Evolutionary conservation across 1,140 invertebrate genomes (phyloP).

Genomic region (Alviniconcha marisindica): DNA sequence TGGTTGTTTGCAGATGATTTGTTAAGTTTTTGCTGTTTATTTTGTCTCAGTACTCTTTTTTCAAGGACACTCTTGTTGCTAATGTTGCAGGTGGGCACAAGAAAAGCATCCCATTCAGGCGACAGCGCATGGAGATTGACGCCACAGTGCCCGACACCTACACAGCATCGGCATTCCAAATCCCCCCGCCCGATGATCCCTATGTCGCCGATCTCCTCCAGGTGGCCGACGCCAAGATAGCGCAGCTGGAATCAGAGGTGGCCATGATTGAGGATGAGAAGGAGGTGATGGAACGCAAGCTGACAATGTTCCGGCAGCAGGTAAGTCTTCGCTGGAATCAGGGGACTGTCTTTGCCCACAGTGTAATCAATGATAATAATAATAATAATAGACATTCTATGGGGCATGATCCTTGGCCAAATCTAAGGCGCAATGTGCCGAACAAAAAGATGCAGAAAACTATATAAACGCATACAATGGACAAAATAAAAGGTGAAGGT

Average conservation of each 20-base stretch:
- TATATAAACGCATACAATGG: no score
- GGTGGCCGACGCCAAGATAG: slow-evolving; percentile 73
- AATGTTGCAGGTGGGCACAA: slow-evolving; percentile 74
- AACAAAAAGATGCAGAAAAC: no score
- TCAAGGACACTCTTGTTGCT: no score
- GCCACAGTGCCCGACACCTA: slow-evolving; percentile 64
- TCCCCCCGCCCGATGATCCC: slow-evolving; percentile 69
- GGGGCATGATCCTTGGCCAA: no score
- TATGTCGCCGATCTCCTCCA: slow-evolving; percentile 75
- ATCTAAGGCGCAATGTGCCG: no score
- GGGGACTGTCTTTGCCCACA: background rate
- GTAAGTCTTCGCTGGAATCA: slow-evolving; percentile 60
- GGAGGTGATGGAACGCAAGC: slow-evolving; percentile 69
- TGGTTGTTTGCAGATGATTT: no score
- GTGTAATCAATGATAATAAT: no score
- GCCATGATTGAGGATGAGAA: slow-evolving; percentile 62
- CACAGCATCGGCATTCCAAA: slow-evolving; percentile 42
- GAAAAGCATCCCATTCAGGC: slow-evolving; percentile 74
- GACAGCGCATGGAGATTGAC: slow-evolving; percentile 76
- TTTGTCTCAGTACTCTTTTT: no score
- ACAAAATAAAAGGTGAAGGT: no score
- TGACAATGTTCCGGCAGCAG: slow-evolving; percentile 72
- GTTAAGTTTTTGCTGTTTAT: no score
- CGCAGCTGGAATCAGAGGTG: slow-evolving; percentile 65
- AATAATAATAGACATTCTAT: no score